Evolutionary conservation across 2,888 invertebrate genomes (phyloP), one percentile per base, ranked within the genome.

Genomic region (Mythimna albipuncta): DNA sequence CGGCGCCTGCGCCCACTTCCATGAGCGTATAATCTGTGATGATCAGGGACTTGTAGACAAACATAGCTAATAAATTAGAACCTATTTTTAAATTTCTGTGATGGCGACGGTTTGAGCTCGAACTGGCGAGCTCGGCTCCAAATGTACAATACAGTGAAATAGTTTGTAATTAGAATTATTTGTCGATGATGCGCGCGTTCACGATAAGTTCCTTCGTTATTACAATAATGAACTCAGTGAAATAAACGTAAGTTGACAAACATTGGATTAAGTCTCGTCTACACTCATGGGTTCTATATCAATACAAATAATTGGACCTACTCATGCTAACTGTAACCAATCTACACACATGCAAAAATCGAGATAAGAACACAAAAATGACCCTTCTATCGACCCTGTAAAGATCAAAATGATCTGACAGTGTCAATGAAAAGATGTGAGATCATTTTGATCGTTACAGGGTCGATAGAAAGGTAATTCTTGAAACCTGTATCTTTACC

Each of bases 11-110:
- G 54, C 41, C 67, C 57, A 44, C 65, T 71, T 67, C 68, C 62
- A 26, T 16, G 54, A 62, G 69, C 54, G 57, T 69, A 58, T 77
- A 38, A 54, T 75, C 75, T 75, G 79, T 75, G 82, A 78, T 79
- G 65, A 59, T 50, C 72, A 52, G 55, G 38, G 61, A 82, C 75
- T 74, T 55, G 61, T 74, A 77, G 26, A 54, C 21, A 26, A 74
- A 64, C 13, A 50, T 76, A 76, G 64, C 69, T 41, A 10, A 67
- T 62, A 59, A 13, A 64, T 16, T 64, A 58, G 6, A 26, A 55
- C 41, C n/a, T 75, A 59, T 63, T 47, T 16, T 66, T 66, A 66
- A 64, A 59, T 76, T 80, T 69, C 52, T 76, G 69, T 57, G 55
- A 44, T 52, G 21, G 75, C 64, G 32, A 54, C 7, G 26, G 19